phyloP scores from a whole-genome alignment of 2,113 vertebrate genomes.

The Urocynchramus pylzowi region DNA sequence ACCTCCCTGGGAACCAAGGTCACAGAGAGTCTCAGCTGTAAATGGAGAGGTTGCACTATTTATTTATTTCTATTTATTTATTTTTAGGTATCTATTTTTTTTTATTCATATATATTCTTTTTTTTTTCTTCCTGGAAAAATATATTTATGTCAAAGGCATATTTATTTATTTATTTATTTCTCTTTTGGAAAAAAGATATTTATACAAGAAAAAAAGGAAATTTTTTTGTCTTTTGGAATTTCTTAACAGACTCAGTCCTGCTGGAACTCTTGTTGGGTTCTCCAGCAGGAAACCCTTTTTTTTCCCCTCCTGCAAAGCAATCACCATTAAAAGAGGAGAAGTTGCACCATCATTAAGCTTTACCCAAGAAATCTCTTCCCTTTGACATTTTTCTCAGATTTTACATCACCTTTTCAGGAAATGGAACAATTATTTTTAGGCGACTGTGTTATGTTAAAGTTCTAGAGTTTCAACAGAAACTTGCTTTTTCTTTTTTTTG shows the following conservation, averaged over 20 bases:
- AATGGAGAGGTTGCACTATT: constrained; percentile 11
- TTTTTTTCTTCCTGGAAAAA: neutral
- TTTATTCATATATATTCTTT: neutral
- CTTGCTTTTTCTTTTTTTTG: neutral
- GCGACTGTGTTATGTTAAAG: neutral
- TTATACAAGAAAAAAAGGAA: neutral
- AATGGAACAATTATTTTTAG: neutral
- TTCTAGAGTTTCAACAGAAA: neutral
- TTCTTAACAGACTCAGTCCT: neutral
- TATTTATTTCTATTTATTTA: neutral
- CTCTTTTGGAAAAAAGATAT: neutral
- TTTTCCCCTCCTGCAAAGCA: neutral
- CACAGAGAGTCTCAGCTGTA: constrained; percentile 58
- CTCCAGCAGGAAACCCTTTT: neutral
- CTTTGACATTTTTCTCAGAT: neutral
- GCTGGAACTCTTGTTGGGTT: neutral
- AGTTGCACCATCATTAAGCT: neutral
- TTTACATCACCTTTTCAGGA: neutral
- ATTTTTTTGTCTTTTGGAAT: neutral
- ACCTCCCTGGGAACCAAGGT: constrained; percentile 75
- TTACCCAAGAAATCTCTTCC: neutral
- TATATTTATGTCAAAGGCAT: neutral
- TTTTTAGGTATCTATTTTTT: neutral
- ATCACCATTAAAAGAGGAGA: constrained; percentile 28
- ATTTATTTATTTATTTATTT: neutral